Base-by-base conservation (phyloP, 2,888 invertebrate genomes). In the Epsilonema sp. region DNA sequence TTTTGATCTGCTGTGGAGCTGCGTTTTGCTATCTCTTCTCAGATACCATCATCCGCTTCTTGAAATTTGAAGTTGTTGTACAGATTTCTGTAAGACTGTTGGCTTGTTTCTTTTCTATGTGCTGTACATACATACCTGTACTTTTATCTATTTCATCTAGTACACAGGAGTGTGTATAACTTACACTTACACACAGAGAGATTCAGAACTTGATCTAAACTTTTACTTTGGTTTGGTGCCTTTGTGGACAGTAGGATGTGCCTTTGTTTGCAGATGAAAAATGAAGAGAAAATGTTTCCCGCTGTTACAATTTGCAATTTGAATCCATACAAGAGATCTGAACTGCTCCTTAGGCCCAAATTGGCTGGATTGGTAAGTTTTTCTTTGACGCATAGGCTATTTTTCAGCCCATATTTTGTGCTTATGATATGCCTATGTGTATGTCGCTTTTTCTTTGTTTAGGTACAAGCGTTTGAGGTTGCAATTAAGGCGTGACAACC, bases 261-360 rank as follows among this genome's bases (percentile, higher is more conserved):
- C 31, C 31, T 31, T 11, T 31, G 16, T 31, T 39, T 39, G 13
- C 38, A 45, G 45, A 45, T 45, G 45, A 31, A 45, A 21, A 24
- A 24, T 24, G n/a, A 38, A n/a, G 45, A 45, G 25, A 31, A 37
- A 16, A 3, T 19, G 2, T 45, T 45, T 24, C 45, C 45, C 2
- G 45, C 45, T 3, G 45, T 45, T 11, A 45, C 45, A 11, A 38
- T 45, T 25, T 45, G 45, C 44, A 44, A 44, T 23, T 26, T 37
- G 23, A 26, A 26, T 22, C 36, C 44, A 3, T 44, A 26, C 37
- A 44, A 44, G 23, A 37, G 22, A 16, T 25, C 26, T 5, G 26
- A 24, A 5, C 16, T 44, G 36, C n/a, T 36, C 20, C n/a, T 3
- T 2, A 36, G 26, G 2, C 44, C 44, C 13, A 5, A 8, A 36